Evolutionary conservation across 2,797 vertebrate genomes (phyloP), one percentile per base, ranked within the genome.

Genomic region (Tiaroga cobitis): DNA sequence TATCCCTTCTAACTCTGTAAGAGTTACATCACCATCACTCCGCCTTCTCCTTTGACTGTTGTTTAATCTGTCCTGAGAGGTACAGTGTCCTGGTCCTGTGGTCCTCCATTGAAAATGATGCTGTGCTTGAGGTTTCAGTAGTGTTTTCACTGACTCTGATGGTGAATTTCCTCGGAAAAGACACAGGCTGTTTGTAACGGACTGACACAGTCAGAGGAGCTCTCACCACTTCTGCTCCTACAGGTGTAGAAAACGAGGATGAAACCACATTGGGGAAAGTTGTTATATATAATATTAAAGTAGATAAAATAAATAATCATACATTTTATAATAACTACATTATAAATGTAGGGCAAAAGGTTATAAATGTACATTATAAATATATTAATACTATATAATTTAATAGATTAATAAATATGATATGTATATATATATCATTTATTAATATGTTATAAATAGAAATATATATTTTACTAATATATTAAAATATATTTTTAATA

Each of bases 211-310:
- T 89, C 54, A 92, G 19, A 0, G 94, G 94, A 87, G 94, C 91
- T 41, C 90, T 90, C 84, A 95, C 79, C 59, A 89, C 88, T 29
- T 85, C 89, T 2, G 90, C 91, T 7, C 94, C 94, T 95, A 87
- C 39, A n/a, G 78, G 88, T 5, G 86, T 4, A 89, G 78, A 85
- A 26, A 85, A 69, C 43, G 1, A 26, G 24, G 69, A 72, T 72
- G n/a, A 72, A 24, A 69, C 11, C 9, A 34, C 54, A 24, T 24
- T 56, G 19, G 21, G 21, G 1, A 56, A 56, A 56, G 0, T 15
- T 26, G 8, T 56, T 26, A 61, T 61, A 61, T 61, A 15, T 61
- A 51, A 19, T 8, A 54, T 54, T 3, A 54, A 2, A 49, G 51
- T 21, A 54, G 19, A 54, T 54, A 54, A 54, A 54, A 21, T 8